Evolutionary conservation across 2,888 invertebrate genomes (phyloP).

Genomic region (Lochmaea crataegi): DNA sequence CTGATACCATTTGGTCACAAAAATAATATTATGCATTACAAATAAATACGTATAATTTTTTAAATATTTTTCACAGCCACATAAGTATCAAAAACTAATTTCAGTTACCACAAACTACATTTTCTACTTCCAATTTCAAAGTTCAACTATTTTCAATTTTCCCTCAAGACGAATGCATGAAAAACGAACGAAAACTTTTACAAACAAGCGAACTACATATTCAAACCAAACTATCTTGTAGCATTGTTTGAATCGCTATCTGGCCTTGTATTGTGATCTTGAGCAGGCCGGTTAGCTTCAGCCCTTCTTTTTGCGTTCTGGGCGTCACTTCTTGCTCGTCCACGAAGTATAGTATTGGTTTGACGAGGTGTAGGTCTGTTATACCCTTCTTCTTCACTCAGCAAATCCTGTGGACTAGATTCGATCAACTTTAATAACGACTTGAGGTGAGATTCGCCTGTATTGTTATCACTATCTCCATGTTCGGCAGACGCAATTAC

Average conservation of each 20-base stretch:
- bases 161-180: not conserved
- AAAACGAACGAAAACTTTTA: not conserved
- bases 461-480: slow-evolving; percentile 31
- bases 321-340: slow-evolving; percentile 59
- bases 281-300: slow-evolving; percentile 57
- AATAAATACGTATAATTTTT: not conserved
- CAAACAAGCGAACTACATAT: not conserved
- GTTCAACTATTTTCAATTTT: slow-evolving; percentile 5
- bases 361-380: slow-evolving; percentile 45
- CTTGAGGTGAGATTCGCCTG: slow-evolving; percentile 31
- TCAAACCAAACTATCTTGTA: not conserved
- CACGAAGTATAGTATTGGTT: slow-evolving; percentile 55
- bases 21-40: not conserved
- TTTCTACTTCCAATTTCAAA: slow-evolving; percentile 1
- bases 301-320: slow-evolving; percentile 60
- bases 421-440: slow-evolving; percentile 40
- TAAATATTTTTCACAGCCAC: not conserved
- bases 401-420: slow-evolving; percentile 42
- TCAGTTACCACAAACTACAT: too few species aligned
- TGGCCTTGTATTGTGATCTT: slow-evolving; percentile 38
- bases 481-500: slow-evolving; percentile 69
- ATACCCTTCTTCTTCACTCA: slow-evolving; percentile 33
- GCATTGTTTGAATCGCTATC: slow-evolving; percentile 19
- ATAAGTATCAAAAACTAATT: not conserved
- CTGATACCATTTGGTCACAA: not conserved